Evolutionary conservation across 2,888 invertebrate species (phyloP), one percentile per base, ranked within the genome.

Genomic region (Drosophila vallismaia): DNA sequence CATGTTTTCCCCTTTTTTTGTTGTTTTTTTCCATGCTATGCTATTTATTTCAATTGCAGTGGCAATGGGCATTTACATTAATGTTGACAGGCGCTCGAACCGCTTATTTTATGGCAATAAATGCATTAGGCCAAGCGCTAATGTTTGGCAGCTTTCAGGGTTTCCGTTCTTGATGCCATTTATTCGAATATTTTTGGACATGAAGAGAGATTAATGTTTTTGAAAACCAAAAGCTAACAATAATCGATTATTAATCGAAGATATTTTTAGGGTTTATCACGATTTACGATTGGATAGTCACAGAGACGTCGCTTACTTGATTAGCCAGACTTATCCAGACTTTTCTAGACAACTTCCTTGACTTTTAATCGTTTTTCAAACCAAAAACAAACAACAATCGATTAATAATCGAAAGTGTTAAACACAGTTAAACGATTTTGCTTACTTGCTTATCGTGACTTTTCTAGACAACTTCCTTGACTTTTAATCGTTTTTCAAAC

Each of bases 51-150:
- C 19, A 29, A 63, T 19, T 56, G 55, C 70, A 55, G 14, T 54
- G 46, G 68, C 69, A 31, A 31, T 45, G 45, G 69, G 44, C 68
- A 63, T 68, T 63, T 63, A 38, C 36, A 52, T 36, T 68, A 63
- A 63, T 45, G 68, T 68, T 45, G 29, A 31, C 49, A 31, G 29
- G 49, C 29, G 49, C 53, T 36, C n/a, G 36, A 2, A 12, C 44
- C 24, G 68, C 24, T 31, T 54, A 68, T 68, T 64, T 68, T 62
- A 63, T 63, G 19, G 64, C 64, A 31, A 48, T 62, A 63, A 62
- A 63, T 62, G 63, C 63, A 62, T 62, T 63, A 55, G 24, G 10
- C 4, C 8, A 8, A 40, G 4, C 33, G 19, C 59, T 44, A 24
- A 33, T 26, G 26, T 28, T 28, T n/a, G 4, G 26, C 8, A n/a